Conservation (phyloP, 1,140 invertebrate species). For the Drosophila varians region DNA sequence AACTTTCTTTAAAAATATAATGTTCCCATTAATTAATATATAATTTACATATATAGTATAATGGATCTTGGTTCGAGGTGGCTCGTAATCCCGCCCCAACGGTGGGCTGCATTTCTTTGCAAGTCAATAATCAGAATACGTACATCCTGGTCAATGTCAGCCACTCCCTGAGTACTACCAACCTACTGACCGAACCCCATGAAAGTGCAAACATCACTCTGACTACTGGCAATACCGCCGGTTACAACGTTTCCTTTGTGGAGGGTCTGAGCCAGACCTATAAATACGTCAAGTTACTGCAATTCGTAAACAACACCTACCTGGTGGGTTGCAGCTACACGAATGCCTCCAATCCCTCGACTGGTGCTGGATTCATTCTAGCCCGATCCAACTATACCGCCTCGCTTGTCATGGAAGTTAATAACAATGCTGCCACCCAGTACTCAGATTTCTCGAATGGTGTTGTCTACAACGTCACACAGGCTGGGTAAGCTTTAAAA, state of each 20-base stretch:
- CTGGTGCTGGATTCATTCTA: slow-evolving; percentile 54
- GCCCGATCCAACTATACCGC: background rate
- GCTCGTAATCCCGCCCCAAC: slow-evolving; percentile 38
- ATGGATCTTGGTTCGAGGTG: slow-evolving; percentile 47
- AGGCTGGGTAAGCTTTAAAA: slow-evolving; percentile 36
- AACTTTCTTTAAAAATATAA: too few relatives aligned
- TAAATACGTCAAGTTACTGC: slow-evolving; percentile 42
- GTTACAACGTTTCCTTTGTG: slow-evolving; percentile 49
- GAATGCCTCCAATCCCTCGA: background rate
- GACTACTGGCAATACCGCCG: background rate
- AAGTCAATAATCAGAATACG: background rate
- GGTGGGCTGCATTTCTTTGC: slow-evolving; percentile 26
- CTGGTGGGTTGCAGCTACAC: slow-evolving; percentile 53
- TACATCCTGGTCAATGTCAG: slow-evolving; percentile 25
- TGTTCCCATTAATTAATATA: background rate
- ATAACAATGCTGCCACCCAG: slow-evolving; percentile 14
- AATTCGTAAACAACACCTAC: slow-evolving; percentile 16
- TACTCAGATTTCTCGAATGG: slow-evolving; percentile 34
- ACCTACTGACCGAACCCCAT: slow-evolving; percentile 15
- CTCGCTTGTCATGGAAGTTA: background rate
- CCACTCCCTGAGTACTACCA: slow-evolving; percentile 22
- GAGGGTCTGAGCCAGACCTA: background rate
- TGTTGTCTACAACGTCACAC: slow-evolving; percentile 21
- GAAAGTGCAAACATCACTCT: slow-evolving; percentile 41
- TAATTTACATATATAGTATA: slow-evolving; percentile 14